Evolutionary conservation across 2,888 invertebrate species (phyloP).

Genomic region (Schizotus pectinicornis): DNA sequence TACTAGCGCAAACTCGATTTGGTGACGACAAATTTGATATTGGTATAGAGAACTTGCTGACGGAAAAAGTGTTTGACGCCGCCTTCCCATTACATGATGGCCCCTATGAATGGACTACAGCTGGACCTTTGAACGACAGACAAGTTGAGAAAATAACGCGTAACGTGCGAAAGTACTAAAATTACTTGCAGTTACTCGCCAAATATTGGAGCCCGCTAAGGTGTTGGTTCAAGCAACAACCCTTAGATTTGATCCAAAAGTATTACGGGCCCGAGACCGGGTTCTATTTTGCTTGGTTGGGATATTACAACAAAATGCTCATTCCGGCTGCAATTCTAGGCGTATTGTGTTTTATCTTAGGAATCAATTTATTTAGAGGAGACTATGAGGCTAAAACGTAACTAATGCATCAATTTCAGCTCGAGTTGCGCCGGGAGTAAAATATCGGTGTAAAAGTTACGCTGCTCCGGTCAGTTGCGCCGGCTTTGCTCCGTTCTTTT

Average conservation of each 20-base stretch:
- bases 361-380: neutral
- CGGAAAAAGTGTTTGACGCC: constrained; percentile 42
- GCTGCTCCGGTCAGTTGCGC: too few relatives aligned
- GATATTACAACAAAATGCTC: constrained; percentile 62
- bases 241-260: constrained; percentile 64
- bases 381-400: too few relatives aligned
- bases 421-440: too few relatives aligned
- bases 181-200: constrained; percentile 34
- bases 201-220: constrained; percentile 38
- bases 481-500: too few relatives aligned
- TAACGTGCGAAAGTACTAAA: constrained; percentile 3
- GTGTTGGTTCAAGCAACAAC: constrained; percentile 63
- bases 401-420: too few relatives aligned
- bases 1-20: constrained; percentile 45
- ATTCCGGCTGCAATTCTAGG: constrained; percentile 59
- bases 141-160: constrained; percentile 43
- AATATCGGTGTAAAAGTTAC: too few relatives aligned
- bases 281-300: constrained; percentile 65
- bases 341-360: constrained; percentile 52
- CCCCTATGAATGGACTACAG: constrained; percentile 45
- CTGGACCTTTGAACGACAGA: constrained; percentile 50
- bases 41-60: constrained; percentile 47
- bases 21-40: constrained; percentile 41
- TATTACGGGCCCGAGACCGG: constrained; percentile 65
- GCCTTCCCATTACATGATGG: constrained; percentile 56